Evolutionary conservation across 1,140 invertebrate genomes (phyloP), one percentile per base, ranked within the genome.

Genomic region (Plodia interpunctella): DNA sequence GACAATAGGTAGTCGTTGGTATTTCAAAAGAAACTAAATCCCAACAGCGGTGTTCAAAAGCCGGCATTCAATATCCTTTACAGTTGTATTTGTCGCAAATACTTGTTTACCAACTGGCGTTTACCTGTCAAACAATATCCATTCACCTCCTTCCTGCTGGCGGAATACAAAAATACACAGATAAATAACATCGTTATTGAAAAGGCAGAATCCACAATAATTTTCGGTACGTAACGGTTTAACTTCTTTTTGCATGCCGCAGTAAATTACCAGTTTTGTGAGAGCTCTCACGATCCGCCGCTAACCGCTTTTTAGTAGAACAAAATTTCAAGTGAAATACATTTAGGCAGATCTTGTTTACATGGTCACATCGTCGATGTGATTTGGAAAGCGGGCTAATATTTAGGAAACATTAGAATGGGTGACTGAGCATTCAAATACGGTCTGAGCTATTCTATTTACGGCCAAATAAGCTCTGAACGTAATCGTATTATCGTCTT

Each of bases 121-220:
- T 65, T 69, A 66, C 67, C 63, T 66, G 57, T 19, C 49, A 51
- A 53, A 65, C 58, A 65, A 57, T 59, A 55, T 66, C 19, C 51
- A 59, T 60, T 64, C 56, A 51, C 59, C 56, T 54, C 61, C 53
- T 70, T 66, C 61, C 64, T 63, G 59, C 60, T 61, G n/a, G 19
- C 8, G 38, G 19, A 53, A 53, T n/a, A 55, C 30, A 67, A 63
- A 65, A 63, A 65, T 57, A 20, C 25, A 60, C 21, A 52, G 19
- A 25, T 53, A 62, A 69, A 68, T 55, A 63, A 35, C 18, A 11
- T 28, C 28, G 57, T 25, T 59, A 49, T 59, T 50, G 55, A 59
- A 59, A 55, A 54, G 20, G 44, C 19, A 25, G 30, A 66, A 60
- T 54, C 55, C 60, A 59, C 49, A 20, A 61, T 59, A 61, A 35